A percentile compares a stretch with the other conserved stretches of the same genome.
Evolutionary conservation across 2,113 vertebrate species (phyloP).

Genomic region (Albula goreensis): DNA sequence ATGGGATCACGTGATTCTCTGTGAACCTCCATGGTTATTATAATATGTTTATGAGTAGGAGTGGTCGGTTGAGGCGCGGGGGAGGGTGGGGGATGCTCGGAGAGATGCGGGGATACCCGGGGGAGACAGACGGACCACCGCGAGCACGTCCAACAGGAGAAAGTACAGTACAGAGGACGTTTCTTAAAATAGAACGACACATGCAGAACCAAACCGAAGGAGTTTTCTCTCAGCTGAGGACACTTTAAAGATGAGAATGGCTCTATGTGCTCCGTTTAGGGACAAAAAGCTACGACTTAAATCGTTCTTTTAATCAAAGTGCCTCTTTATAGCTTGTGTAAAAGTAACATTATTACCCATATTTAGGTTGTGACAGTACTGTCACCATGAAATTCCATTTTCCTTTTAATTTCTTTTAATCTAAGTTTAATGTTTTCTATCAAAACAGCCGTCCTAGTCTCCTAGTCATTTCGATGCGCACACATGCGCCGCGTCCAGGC

Average conservation of each 20-base stretch:
- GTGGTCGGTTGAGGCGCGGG: slow-evolving; percentile 41
- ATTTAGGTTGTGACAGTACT: not conserved
- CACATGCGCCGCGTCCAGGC: not conserved
- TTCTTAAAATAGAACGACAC: slow-evolving; percentile 25
- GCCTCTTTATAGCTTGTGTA: slow-evolving; percentile 5
- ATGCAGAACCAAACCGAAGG: slow-evolving; percentile 3
- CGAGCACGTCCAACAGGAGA: slow-evolving; percentile 22
- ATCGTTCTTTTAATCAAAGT: slow-evolving; percentile 16
- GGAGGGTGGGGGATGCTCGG: slow-evolving; percentile 21
- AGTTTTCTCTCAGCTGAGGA: slow-evolving; percentile 11
- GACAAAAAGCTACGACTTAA: not conserved
- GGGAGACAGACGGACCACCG: slow-evolving; percentile 22
- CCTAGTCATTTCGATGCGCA: not conserved
- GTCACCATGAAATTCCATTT: not conserved
- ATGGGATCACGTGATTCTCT: slow-evolving; percentile 13
- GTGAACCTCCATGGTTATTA: slow-evolving; percentile 23
- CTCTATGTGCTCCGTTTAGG: not conserved
- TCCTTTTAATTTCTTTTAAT: not conserved
- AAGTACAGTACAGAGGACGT: slow-evolving; percentile 18
- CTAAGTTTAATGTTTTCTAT: not conserved
- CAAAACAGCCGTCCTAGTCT: not conserved
- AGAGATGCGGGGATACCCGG: slow-evolving; percentile 31
- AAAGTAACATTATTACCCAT: slow-evolving; percentile 22
- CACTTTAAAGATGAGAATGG: slow-evolving; percentile 5
- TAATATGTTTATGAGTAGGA: slow-evolving; percentile 46